Percentiles rank a stretch among this genome's conserved stretches.
Evolutionary conservation across 2,113 vertebrate species (phyloP).

Genomic region (Lipotes vexillifer): DNA sequence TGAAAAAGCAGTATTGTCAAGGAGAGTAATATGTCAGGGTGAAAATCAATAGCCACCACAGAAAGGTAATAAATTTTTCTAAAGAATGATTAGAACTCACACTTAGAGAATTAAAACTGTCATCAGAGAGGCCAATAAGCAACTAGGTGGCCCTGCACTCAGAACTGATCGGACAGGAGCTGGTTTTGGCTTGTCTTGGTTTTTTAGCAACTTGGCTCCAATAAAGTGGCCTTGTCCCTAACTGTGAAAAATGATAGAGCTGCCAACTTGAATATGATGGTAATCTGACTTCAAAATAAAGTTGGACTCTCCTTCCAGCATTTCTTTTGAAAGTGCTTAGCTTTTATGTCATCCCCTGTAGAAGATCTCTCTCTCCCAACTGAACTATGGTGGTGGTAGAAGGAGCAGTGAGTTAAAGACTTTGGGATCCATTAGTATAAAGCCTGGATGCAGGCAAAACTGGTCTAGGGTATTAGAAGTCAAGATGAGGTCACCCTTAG

Average conservation of each 20-base stretch:
- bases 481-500: not conserved
- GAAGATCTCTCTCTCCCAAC: not conserved
- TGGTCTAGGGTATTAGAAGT: not conserved
- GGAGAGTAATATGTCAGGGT: conserved; percentile 21
- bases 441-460: not conserved
- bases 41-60: conserved; percentile 55
- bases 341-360: not conserved
- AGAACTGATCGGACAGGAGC: not conserved
- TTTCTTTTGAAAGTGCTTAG: not conserved
- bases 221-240: not conserved
- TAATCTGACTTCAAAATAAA: not conserved
- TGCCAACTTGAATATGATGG: not conserved
- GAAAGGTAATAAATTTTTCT: conserved; percentile 43
- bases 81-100: conserved; percentile 21
- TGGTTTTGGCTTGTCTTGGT: not conserved
- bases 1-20: conserved; percentile 45
- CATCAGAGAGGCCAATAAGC: not conserved
- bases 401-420: not conserved
- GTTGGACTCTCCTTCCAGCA: not conserved
- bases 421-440: not conserved
- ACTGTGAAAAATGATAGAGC: not conserved
- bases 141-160: not conserved
- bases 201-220: not conserved
- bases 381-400: not conserved
- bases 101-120: conserved; percentile 22